These are phyloP conservation scores for Gila orcuttii DNA, from an alignment of 2,113 vertebrate genomes.

Conservation along the genomic window DNA sequence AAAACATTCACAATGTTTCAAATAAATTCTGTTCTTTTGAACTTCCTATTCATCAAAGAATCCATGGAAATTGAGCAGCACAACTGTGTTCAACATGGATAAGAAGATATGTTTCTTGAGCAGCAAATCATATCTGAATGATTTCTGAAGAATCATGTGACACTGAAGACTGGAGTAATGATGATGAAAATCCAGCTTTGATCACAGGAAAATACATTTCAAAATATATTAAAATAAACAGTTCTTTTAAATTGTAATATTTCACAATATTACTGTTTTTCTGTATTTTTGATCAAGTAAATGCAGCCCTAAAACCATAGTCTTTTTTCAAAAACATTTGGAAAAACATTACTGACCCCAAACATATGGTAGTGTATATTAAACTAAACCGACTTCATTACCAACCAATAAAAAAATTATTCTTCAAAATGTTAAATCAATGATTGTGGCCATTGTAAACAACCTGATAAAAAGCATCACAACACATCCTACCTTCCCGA, in stretches of 20 bases:
- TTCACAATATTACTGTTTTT: neutral
- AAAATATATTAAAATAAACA: neutral
- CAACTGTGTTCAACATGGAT: neutral
- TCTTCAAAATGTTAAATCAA: neutral
- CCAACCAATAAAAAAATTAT: neutral
- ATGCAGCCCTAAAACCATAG: neutral
- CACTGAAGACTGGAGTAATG: neutral
- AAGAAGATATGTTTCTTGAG: neutral
- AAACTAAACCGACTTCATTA: neutral
- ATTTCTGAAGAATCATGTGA: neutral
- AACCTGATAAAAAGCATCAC: neutral
- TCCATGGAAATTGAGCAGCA: neutral
- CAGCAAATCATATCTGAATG: neutral
- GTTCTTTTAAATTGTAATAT: neutral
- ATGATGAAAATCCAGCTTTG: neutral
- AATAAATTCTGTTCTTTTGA: neutral
- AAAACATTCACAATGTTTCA: neutral
- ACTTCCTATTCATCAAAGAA: neutral
- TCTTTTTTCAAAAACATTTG: neutral
- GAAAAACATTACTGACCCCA: neutral
- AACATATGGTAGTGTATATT: neutral
- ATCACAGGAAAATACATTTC: neutral
- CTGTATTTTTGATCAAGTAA: neutral
- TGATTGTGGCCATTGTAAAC: neutral
- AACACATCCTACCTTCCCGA: neutral